Base-by-base conservation (phyloP, 1,140 invertebrate genomes). In the Plectrocnemia conspersa region DNA sequence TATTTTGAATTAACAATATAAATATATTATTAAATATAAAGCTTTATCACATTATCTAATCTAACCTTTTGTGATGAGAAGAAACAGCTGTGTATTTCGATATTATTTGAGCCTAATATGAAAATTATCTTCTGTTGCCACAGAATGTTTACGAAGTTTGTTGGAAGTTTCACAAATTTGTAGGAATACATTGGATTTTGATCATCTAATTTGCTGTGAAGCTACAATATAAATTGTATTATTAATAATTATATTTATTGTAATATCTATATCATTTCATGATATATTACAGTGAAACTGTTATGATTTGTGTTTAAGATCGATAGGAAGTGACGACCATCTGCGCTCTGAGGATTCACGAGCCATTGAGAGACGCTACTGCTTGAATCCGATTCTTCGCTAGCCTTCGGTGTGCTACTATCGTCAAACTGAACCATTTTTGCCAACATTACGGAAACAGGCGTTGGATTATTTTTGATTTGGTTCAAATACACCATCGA, bases 81-180 rank as follows among this genome's bases (percentile, higher is more conserved):
- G 25, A 53, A 32, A 57, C 46, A 54, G 36, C 59, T 61, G 24
- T 54, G 54, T 22, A 61, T 57, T 41, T 54, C 33, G 19, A 61
- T 46, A 15, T 46, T 35, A 19, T 53, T 57, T 16, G 24, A 36
- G 3, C 59, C 47, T 24, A 61, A 57, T 10, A 44, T 41, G 42
- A 49, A 61, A 36, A 61, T 54, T 15, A 57, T 56, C 23, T 33
- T 35, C 29, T 61, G 45, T 40, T 57, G 44, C 54, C 59, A 61
- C 7, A 61, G n/a, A 15, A 61, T 24, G 19, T 42, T 52, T 11
- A 46, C 45, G 10, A 57, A 25, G 24, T 61, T 55, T 4, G 29
- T 16, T 33, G 55, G 50, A 18, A 57, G 23, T 18, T 52, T 45
- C 52, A 42, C 49, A 11, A 61, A 16, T 41, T 36, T 49, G 27